phyloP scores from a whole-genome alignment of 1,140 invertebrate species.

The Agrilus planipennis region DNA sequence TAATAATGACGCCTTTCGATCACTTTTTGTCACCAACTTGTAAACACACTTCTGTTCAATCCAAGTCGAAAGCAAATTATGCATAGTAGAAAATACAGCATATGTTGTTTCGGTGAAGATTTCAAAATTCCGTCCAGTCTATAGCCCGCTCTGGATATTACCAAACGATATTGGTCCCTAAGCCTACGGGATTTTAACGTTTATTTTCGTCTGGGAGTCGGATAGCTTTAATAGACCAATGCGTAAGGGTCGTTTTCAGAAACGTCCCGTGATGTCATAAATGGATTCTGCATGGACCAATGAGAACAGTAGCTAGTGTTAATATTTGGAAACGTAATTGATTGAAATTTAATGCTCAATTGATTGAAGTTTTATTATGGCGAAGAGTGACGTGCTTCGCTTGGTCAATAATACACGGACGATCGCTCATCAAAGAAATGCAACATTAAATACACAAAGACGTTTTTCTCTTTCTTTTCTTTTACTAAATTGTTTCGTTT shows the following conservation, averaged over 20 bases:
- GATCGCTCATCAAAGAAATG: no score
- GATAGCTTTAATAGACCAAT: slow-evolving; percentile 2
- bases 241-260: slow-evolving; percentile 1
- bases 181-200: no score
- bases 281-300: slow-evolving; percentile 1
- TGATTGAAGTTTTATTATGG: slow-evolving; percentile 3
- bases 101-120: not conserved
- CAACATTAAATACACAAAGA: no score
- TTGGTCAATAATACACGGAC: no score
- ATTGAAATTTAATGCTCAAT: slow-evolving; percentile 6
- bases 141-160: no score
- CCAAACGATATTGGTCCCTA: no score
- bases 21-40: no score
- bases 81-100: slow-evolving; percentile 2
- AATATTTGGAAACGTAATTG: slow-evolving; percentile 5
- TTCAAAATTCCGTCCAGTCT: no score
- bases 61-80: slow-evolving; percentile 1
- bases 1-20: not conserved
- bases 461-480: no score
- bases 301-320: not conserved
- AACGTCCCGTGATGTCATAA: not conserved
- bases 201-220: not conserved
- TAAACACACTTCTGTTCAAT: not conserved
- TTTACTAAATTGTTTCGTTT: no score
- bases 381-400: no score